phyloP scores from a whole-genome alignment of 2,797 vertebrate genomes.

The Ptychobarbus kaznakovi region DNA sequence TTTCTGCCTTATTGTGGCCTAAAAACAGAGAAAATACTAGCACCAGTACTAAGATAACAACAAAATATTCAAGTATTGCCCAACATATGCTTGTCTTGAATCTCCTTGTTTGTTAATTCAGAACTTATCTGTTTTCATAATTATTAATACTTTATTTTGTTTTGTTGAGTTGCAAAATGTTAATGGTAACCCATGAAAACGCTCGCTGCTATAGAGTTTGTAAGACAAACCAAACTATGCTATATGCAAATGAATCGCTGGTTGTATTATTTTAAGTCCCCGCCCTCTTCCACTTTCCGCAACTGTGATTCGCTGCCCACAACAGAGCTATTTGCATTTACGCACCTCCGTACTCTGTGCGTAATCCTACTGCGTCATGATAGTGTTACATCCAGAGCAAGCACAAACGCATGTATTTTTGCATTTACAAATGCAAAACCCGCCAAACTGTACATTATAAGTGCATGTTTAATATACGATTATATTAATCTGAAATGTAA shows the following conservation, averaged over 20 bases:
- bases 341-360: neutral
- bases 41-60: neutral
- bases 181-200: neutral
- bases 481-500: too few species aligned
- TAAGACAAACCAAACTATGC: neutral
- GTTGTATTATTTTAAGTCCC: neutral
- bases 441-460: neutral
- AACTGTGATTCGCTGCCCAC: conserved; percentile 3
- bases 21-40: neutral
- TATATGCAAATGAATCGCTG: neutral
- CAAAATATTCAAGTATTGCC: neutral
- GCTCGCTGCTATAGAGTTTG: neutral
- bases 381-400: neutral
- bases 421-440: neutral
- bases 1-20: conserved; percentile 62
- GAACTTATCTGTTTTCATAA: neutral
- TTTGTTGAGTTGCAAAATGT: neutral
- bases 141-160: neutral
- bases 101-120: neutral
- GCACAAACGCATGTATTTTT: neutral
- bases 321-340: conserved; percentile 4
- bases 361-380: conserved; percentile 1
- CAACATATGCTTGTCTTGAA: neutral
- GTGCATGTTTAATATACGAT: neutral
- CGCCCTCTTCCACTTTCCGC: conserved; percentile 9